Percentiles rank a stretch among this genome's conserved stretches.
phyloP scores from a whole-genome alignment of 2,113 vertebrate species.

The Callaeas wilsoni region DNA sequence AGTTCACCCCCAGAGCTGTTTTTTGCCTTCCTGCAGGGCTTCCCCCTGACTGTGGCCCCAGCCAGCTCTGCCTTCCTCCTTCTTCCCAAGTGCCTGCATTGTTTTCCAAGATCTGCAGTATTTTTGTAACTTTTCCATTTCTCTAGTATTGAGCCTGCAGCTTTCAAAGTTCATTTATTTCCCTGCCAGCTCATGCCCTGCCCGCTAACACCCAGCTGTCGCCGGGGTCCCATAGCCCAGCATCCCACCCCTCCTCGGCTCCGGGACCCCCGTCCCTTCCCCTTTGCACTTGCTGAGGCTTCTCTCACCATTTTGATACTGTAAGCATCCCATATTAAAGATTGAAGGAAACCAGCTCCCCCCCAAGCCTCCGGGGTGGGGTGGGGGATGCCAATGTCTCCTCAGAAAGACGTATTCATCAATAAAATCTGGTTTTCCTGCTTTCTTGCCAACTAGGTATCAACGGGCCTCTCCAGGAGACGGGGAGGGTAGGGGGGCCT shows the following conservation, averaged over 20 bases:
- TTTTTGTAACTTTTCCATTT: conserved; percentile 52
- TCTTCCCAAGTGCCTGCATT: conserved; percentile 51
- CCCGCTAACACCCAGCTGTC: background rate
- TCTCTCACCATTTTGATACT: conserved; percentile 66
- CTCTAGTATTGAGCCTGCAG: conserved; percentile 14
- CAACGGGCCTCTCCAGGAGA: background rate
- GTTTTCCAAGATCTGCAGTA: conserved; percentile 20
- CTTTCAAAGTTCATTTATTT: conserved; percentile 13
- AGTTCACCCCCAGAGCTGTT: background rate
- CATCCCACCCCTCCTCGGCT: background rate
- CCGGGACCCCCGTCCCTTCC: background rate
- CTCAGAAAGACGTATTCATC: background rate
- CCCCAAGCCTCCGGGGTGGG: background rate
- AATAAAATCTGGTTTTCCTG: conserved; percentile 47
- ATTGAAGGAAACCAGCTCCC: conserved; percentile 2
- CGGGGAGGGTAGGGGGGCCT: background rate
- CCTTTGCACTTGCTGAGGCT: conserved; percentile 29
- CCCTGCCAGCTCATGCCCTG: background rate
- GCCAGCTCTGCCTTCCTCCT: background rate
- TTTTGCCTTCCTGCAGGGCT: background rate
- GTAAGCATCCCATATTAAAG: conserved; percentile 20
- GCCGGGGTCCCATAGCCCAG: background rate
- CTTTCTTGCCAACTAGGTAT: background rate
- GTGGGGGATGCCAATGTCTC: background rate
- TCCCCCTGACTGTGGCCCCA: accelerated